A percentile compares a stretch with the other conserved stretches of the same genome.
These are phyloP conservation scores for Heteromurus nitidus DNA, from an alignment of 2,888 invertebrate species.

Conservation along the genomic window DNA sequence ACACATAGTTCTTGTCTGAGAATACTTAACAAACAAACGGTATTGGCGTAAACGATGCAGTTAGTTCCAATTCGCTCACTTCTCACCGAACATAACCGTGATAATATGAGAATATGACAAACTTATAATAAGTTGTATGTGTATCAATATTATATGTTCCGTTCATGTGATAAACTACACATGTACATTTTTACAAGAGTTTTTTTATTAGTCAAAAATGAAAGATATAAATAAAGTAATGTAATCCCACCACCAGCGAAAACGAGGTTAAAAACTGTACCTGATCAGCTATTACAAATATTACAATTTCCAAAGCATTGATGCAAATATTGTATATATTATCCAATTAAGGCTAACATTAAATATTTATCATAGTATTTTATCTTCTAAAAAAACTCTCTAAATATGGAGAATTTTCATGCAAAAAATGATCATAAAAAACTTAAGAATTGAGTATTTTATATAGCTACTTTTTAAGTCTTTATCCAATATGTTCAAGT, in stretches of 20 bases:
- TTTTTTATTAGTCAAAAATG: conserved; percentile 15
- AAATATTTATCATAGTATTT: not conserved
- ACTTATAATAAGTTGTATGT: no score
- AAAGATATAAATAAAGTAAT: conserved; percentile 2
- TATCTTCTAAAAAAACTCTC: not conserved
- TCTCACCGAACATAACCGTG: no score
- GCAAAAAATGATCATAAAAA: conserved; percentile 21
- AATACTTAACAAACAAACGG: no score
- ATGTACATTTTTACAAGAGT: conserved; percentile 21
- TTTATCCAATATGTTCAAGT: conserved; percentile 65
- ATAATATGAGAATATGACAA: no score
- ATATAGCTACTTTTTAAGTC: conserved; percentile 18
- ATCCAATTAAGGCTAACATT: not conserved
- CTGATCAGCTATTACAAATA: conserved; percentile 22
- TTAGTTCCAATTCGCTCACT: no score
- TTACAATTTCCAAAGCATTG: conserved; percentile 59
- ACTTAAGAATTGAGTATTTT: conserved; percentile 16
- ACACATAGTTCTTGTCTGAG: no score
- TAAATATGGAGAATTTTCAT: no score
- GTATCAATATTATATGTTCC: no score
- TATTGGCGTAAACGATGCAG: no score
- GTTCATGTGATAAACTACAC: not conserved
- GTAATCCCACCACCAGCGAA: conserved; percentile 47
- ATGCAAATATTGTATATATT: conserved; percentile 28
- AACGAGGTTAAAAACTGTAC: not conserved